phyloP scores from a whole-genome alignment of 2,113 vertebrate species.

The Sturnus vulgaris region DNA sequence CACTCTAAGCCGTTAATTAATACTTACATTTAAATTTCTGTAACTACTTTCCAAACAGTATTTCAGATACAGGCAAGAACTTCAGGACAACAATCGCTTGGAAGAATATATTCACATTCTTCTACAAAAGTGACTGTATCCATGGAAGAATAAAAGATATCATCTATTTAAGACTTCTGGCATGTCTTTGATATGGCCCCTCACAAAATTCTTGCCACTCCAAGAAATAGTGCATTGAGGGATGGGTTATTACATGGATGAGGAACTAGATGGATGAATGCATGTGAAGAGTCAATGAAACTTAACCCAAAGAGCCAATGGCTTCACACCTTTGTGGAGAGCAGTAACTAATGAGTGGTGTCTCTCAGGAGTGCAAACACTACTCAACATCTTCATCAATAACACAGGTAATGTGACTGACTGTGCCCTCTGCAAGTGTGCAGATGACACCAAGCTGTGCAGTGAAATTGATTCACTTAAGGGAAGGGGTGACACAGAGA shows the following conservation, averaged over 20 bases:
- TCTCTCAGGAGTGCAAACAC: too few species aligned
- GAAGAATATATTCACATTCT: neutral
- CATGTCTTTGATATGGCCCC: neutral
- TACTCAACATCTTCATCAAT: neutral
- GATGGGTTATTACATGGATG: neutral
- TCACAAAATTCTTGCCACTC: neutral
- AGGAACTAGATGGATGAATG: neutral
- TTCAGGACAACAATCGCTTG: neutral
- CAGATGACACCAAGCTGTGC: neutral
- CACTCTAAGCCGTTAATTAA: neutral
- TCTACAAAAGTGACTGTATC: neutral
- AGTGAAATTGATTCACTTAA: neutral
- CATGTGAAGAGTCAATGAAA: neutral
- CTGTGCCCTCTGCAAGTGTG: neutral
- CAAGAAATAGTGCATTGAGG: fast-evolving
- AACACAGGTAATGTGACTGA: neutral
- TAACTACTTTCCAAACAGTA: neutral
- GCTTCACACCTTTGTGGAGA: neutral
- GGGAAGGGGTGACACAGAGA: neutral
- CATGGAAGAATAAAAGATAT: neutral
- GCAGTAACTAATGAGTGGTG: neutral
- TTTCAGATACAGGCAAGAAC: neutral
- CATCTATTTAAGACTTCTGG: neutral
- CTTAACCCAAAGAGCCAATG: neutral
- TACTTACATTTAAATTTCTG: neutral